Percentiles rank a stretch among this genome's conserved stretches.
Evolutionary conservation across 2,113 vertebrate species (phyloP).

Genomic region (Saimiri boliviensis): DNA sequence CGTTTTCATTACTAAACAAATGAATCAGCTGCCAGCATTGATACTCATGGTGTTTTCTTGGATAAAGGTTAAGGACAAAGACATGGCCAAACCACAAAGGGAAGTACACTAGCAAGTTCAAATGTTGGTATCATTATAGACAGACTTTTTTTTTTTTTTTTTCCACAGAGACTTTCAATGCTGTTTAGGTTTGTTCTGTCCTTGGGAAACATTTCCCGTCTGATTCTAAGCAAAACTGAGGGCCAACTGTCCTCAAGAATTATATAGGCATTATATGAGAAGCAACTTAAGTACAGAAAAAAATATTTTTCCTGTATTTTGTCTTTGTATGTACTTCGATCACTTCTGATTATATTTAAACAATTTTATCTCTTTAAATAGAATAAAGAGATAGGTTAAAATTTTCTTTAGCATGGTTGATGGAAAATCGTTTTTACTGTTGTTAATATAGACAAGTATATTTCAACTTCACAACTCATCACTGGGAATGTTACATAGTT

Average conservation of each 20-base stretch:
- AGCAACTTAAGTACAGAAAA: background rate
- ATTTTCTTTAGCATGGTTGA: background rate
- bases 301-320: background rate
- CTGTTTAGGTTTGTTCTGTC: background rate
- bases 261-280: background rate
- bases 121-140: background rate
- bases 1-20: constrained; percentile 68
- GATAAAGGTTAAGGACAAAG: constrained; percentile 22
- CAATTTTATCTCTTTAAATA: background rate
- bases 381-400: background rate
- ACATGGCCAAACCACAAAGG: background rate
- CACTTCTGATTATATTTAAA: background rate
- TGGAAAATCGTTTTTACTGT: background rate
- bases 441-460: background rate
- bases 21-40: constrained; percentile 64
- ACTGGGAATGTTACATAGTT: background rate
- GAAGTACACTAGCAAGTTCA: constrained; percentile 2
- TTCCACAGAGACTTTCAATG: background rate
- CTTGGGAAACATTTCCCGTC: background rate
- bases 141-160: background rate
- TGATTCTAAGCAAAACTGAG: background rate
- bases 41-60: constrained; percentile 55
- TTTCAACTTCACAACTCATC: background rate
- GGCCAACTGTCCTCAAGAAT: background rate
- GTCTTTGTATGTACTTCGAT: background rate